A percentile compares a stretch with the other conserved stretches of the same genome.
Evolutionary conservation across 2,113 vertebrate genomes (phyloP).

Genomic region (Cepphus grylle): DNA sequence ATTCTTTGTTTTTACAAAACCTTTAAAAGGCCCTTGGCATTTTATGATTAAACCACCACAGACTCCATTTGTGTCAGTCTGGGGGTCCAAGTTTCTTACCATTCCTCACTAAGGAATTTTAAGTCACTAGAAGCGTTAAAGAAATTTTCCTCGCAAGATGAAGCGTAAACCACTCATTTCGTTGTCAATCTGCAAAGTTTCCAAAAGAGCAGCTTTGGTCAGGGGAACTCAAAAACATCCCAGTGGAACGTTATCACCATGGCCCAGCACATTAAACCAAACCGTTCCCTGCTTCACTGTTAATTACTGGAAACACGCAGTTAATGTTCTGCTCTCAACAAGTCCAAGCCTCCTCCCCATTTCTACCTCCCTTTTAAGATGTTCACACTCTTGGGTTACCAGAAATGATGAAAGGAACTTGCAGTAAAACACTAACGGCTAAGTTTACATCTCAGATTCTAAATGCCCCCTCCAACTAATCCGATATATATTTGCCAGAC

Average conservation of each 20-base stretch:
- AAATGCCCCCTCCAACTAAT: background rate
- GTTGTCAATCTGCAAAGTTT: background rate
- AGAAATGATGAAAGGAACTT: background rate
- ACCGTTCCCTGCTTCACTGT: background rate
- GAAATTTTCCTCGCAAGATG: background rate
- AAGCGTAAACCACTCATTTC: background rate
- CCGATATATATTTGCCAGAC: background rate
- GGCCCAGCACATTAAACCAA: constrained; percentile 9
- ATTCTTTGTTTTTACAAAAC: background rate
- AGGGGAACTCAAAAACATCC: background rate
- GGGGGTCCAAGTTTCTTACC: background rate
- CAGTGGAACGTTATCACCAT: background rate
- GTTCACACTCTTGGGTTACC: background rate
- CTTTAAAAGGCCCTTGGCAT: background rate
- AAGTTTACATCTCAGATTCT: background rate
- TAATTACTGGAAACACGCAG: background rate
- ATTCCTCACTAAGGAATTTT: background rate
- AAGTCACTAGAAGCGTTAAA: background rate
- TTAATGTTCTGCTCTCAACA: background rate
- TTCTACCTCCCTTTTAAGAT: background rate
- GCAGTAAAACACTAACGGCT: background rate
- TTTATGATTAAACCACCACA: background rate
- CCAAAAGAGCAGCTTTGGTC: background rate
- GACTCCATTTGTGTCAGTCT: background rate
- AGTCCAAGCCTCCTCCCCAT: background rate